Base-by-base conservation (phyloP, 2,797 vertebrate species). In the Threskiornis aethiopicus region DNA sequence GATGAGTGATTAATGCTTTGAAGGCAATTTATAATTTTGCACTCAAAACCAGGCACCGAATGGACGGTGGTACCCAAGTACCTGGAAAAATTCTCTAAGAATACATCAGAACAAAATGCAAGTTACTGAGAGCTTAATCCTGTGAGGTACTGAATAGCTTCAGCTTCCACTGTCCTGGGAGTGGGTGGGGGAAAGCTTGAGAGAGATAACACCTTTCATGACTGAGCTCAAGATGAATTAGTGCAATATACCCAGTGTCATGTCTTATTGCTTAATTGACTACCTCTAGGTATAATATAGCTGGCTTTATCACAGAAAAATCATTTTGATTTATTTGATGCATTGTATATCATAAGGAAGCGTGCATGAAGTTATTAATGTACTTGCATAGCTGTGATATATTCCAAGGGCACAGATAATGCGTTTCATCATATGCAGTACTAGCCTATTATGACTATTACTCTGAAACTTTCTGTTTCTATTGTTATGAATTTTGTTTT, bases 281-380 rank as follows among this genome's bases (percentile, higher is more conserved):
- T 93, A 96, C 65, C 82, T 54, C 89, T 79, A 86, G 84, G 91
- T 96, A 87, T 71, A 84, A 85, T 87, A 82, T 71, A 93, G 75
- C 76, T 91, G 64, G 41, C 62, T 90, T 94, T 90, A 97, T 93
- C 71, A 86, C 20, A 59, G 90, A 95, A 96, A 92, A 94, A 95
- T 92, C 37, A 88, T 94, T 91, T 62, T 96, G 93, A 83, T 94
- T 95, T 95, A 96, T 97, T 91, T 91, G 42, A 91, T 84, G 71
- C 83, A 64, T 89, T 96, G 58, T 89, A 91, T 91, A 93, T 94
- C 82, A 96, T 59, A 95, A 55, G 22, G 49, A 84, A 93, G 61
- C 4, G 26, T 71, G 73, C 42, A 22, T 41, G 51, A 93, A 28
- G 19, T 90, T 96, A 96, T 92, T 97, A 96, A 96, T 88, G 57